A percentile compares a stretch with the other conserved stretches of the same genome.
These are phyloP conservation scores for Pocillopora verrucosa DNA, from an alignment of 64 coral and sea anemone species.

Conservation along the genomic window DNA sequence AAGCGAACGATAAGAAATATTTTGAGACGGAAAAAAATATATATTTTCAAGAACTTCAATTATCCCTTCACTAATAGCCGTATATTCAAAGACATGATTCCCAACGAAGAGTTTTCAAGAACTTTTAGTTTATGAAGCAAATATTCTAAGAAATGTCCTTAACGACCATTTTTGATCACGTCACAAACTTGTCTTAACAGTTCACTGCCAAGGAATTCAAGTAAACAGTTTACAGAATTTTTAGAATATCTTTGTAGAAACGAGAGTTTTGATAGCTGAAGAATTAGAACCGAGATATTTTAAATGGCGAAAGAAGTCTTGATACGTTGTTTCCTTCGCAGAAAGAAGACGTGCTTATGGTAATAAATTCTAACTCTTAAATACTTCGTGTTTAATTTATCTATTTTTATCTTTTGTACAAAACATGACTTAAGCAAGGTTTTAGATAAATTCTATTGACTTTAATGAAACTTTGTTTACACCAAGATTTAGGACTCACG, in stretches of 20 bases:
- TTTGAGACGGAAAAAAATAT: not conserved
- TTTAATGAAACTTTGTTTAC: not conserved
- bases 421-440: not conserved
- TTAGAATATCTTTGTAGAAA: not conserved
- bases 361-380: not conserved
- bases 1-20: not conserved
- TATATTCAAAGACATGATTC: not conserved
- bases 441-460: slow-evolving; percentile 18
- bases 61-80: not conserved
- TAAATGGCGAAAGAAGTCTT: too few relatives aligned
- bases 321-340: not conserved
- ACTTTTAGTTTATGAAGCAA: not conserved
- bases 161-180: not conserved
- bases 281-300: too few relatives aligned
- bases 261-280: not conserved
- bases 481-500: not conserved
- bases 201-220: not conserved
- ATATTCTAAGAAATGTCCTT: not conserved
- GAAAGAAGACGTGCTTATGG: not conserved
- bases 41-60: not conserved
- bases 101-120: not conserved
- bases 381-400: not conserved
- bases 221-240: not conserved
- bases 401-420: not conserved
- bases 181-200: not conserved